Conservation (phyloP, 2,888 invertebrate species). For the Lingula anatina region DNA sequence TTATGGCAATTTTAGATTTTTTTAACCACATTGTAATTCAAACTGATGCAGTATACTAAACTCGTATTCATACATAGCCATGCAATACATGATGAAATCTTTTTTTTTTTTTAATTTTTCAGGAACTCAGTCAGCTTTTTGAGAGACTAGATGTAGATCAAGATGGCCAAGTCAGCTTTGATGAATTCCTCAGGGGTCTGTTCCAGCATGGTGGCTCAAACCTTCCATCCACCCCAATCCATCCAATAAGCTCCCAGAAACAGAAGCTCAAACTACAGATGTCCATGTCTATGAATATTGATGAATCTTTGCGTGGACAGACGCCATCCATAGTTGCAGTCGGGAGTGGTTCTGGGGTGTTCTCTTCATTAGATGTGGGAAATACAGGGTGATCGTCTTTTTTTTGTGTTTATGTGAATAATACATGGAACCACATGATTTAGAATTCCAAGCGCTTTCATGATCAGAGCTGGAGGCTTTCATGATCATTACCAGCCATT, state of each 20-base stretch:
- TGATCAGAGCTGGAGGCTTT: too few relatives aligned
- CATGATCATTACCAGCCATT: too few relatives aligned
- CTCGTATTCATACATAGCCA: neutral
- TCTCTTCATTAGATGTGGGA: constrained; percentile 43
- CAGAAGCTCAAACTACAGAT: constrained; percentile 10
- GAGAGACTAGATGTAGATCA: constrained; percentile 62
- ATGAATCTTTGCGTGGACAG: too few relatives aligned
- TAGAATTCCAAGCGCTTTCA: too few relatives aligned
- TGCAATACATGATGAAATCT: neutral
- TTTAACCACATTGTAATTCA: too few relatives aligned
- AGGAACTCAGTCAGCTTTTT: constrained; percentile 62
- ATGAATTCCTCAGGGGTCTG: constrained; percentile 61
- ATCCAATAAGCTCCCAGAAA: constrained; percentile 22
- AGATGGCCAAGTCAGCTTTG: constrained; percentile 63
- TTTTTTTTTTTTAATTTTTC: constrained; percentile 10
- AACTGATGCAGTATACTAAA: too few relatives aligned
- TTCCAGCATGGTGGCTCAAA: constrained; percentile 55
- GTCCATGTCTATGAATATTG: neutral
- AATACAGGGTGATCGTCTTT: constrained; percentile 49
- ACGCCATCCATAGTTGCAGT: constrained; percentile 29
- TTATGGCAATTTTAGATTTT: too few relatives aligned
- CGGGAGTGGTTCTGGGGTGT: constrained; percentile 37
- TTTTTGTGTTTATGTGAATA: too few relatives aligned
- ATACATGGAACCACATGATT: too few relatives aligned
- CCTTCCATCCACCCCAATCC: constrained; percentile 5